phyloP scores from a whole-genome alignment of 2,113 vertebrate species.

The Ursus arctos region DNA sequence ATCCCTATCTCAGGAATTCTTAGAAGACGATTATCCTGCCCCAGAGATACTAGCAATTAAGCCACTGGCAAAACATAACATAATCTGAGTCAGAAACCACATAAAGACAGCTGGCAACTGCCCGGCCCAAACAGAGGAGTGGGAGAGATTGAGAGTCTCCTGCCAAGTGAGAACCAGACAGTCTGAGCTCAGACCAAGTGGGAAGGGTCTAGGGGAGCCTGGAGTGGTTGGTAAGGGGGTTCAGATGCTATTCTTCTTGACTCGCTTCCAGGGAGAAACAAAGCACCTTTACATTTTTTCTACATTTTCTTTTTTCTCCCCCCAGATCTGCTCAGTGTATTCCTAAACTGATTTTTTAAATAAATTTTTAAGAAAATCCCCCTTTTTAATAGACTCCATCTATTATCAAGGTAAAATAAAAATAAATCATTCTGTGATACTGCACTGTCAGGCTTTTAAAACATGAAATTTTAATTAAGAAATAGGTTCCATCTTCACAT shows the following conservation, averaged over 20 bases:
- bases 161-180: background rate
- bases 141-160: background rate
- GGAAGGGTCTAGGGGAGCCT: background rate
- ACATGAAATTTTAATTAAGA: background rate
- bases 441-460: background rate
- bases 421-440: background rate
- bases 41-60: background rate
- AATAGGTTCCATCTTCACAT: background rate
- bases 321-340: background rate
- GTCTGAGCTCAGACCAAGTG: background rate
- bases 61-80: background rate
- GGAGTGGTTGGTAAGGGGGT: fast-evolving
- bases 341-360: background rate
- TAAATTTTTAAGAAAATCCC: background rate
- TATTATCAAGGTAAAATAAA: constrained; percentile 8
- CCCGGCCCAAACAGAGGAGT: background rate
- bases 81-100: background rate
- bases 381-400: background rate
- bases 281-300: background rate
- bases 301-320: background rate
- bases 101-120: background rate
- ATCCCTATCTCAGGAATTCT: background rate
- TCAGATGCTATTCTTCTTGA: background rate
- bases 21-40: background rate
- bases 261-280: background rate